Base-by-base conservation (phyloP, 2,888 invertebrate species). In the Agriopis marginaria region DNA sequence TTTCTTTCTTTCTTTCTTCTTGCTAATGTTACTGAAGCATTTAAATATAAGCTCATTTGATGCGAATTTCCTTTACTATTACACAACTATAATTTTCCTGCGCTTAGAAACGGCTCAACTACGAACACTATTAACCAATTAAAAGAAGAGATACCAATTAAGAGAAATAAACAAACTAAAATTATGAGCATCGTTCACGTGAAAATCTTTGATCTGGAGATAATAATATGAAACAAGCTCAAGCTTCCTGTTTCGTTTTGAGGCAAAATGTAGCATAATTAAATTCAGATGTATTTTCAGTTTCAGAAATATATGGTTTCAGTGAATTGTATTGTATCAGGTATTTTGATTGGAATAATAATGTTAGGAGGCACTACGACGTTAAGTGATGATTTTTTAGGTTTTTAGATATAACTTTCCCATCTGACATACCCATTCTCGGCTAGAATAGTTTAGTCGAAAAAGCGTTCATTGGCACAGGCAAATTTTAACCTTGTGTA, bases 61-160 rank as follows among this genome's bases (percentile, higher is more conserved):
- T 45, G 39, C 66, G 12, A 61, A 68, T 69, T 63, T 58, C 56
- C 47, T 53, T 58, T 58, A 60, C 12, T 10, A 55, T 61, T 74
- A 44, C 44, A 45, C 40, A 59, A 53, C 49, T 11, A 23, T 10
- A 12, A 49, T 11, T 14, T 45, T 61, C 40, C 32, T 62, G 68
- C 39, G 62, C 54, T 80, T 80, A 77, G 77, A 81, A 71, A 68
- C 67, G 51, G 69, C 63, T 81, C 78, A 80, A 78, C 72, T 77
- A 68, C 67, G 60, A 73, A 74, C 72, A 72, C 68, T 68, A 70
- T 71, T 73, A 63, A 71, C 58, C 71, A 73, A 78, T 77, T 74
- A 75, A 74, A 75, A 78, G 51, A 55, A 74, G 71, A 77, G 63
- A 80, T 77, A 77, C 77, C 75, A 77, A 70, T 76, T 77, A 62